Conservation (phyloP, 2,113 vertebrate genomes). For the Tupaia tana region DNA sequence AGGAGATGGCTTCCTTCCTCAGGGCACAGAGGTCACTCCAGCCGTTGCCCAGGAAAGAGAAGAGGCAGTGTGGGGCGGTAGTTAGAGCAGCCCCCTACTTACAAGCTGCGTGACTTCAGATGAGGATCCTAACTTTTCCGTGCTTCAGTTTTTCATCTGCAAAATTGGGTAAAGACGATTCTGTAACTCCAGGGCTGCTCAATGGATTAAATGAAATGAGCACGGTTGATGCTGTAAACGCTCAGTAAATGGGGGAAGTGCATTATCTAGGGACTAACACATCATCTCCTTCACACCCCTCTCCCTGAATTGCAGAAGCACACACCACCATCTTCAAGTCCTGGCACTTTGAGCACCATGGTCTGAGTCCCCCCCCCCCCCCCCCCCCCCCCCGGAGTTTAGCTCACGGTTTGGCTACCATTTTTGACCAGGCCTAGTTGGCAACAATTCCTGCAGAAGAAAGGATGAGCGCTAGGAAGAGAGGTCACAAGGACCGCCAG, state of each 20-base stretch:
- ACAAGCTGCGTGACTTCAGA: not conserved
- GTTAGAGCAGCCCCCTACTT: not conserved
- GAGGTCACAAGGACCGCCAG: not conserved
- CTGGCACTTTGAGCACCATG: not conserved
- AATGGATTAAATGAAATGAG: not conserved
- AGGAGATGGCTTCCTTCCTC: not conserved
- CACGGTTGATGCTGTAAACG: not conserved
- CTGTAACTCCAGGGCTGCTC: not conserved
- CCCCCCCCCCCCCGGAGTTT: no score
- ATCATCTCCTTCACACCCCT: not conserved
- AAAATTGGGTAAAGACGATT: not conserved
- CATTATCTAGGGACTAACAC: not conserved
- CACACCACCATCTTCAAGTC: not conserved
- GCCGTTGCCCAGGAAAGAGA: not conserved
- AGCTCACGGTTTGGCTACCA: not conserved
- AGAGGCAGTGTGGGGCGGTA: not conserved
- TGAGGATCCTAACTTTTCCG: not conserved
- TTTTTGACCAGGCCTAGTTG: not conserved
- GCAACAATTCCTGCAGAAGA: not conserved
- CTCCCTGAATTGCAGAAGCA: not conserved
- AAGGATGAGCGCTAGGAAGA: not conserved
- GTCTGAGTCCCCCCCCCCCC: not conserved
- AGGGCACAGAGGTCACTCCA: not conserved
- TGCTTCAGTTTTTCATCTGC: constrained; percentile 36
- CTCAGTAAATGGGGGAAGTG: not conserved